These are phyloP conservation scores for Tympanuchus pallidicinctus DNA, from an alignment of 2,113 vertebrate species.

Conservation along the genomic window DNA sequence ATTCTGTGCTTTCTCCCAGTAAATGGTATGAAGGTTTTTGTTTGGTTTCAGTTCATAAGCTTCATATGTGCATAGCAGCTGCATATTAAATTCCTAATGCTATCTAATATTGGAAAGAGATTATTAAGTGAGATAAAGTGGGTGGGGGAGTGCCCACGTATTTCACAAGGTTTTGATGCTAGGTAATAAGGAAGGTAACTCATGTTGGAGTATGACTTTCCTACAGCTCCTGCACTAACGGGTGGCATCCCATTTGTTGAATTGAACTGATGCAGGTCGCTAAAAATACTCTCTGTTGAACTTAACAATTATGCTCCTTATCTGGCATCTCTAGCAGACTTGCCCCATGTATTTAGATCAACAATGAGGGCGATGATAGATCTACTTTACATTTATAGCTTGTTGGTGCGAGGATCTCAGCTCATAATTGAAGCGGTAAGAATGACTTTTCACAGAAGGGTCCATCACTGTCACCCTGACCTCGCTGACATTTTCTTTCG, in stretches of 20 bases:
- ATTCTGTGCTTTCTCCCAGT: background rate
- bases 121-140: background rate
- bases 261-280: background rate
- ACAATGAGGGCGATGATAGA: background rate
- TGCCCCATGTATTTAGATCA: background rate
- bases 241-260: background rate
- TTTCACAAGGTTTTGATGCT: background rate
- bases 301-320: background rate
- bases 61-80: background rate
- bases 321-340: background rate
- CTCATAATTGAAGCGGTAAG: background rate
- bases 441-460: background rate
- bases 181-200: background rate
- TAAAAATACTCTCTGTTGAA: background rate
- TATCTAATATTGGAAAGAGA: background rate
- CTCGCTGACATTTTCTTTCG: background rate
- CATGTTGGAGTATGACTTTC: background rate
- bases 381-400: background rate
- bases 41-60: background rate
- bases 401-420: background rate
- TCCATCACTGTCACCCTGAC: accelerated
- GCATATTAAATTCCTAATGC: background rate
- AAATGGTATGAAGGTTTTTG: background rate
- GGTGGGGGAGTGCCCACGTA: background rate
- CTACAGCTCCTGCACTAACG: background rate